A percentile compares a stretch with the other conserved stretches of the same genome.
These are phyloP conservation scores for Calameuta filiformis DNA, from an alignment of 2,888 invertebrate genomes.

Conservation along the genomic window DNA sequence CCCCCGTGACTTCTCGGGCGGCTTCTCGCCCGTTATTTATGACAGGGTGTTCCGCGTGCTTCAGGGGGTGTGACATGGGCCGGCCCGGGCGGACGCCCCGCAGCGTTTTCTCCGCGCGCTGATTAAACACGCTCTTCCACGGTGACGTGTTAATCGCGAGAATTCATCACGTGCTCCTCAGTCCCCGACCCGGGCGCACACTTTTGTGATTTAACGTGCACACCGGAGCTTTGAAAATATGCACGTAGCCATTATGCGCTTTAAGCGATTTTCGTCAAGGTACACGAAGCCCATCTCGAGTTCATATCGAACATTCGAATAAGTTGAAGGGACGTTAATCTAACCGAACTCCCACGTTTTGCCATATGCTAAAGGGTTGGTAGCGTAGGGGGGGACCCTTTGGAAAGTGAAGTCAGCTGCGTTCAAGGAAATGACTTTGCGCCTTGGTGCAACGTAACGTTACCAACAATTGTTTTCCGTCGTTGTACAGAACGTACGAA, in stretches of 20 bases:
- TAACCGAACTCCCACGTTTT: background rate
- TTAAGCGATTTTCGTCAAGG: background rate
- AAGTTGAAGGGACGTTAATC: background rate
- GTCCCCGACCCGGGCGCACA: constrained; percentile 14
- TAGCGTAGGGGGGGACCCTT: background rate
- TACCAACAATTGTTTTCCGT: background rate
- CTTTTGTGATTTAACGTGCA: constrained; percentile 15
- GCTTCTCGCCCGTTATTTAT: constrained; percentile 51
- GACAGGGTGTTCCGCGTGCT: constrained; percentile 45
- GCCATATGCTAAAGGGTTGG: background rate
- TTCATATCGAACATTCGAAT: background rate
- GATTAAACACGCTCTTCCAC: constrained; percentile 60
- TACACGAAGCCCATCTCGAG: background rate
- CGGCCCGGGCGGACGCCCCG: constrained; percentile 54
- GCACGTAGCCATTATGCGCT: background rate
- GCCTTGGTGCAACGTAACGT: background rate
- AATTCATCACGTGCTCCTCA: constrained; percentile 51
- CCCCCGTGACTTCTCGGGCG: constrained; percentile 37
- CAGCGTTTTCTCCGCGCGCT: constrained; percentile 54
- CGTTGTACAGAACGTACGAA: background rate
- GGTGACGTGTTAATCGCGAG: constrained; percentile 59
- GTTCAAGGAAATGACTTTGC: background rate
- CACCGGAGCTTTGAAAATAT: background rate
- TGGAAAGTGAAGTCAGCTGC: background rate
- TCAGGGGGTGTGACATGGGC: constrained; percentile 27